phyloP scores from a whole-genome alignment of 2,888 invertebrate species.

The Thecocarcelia acutangulata region DNA sequence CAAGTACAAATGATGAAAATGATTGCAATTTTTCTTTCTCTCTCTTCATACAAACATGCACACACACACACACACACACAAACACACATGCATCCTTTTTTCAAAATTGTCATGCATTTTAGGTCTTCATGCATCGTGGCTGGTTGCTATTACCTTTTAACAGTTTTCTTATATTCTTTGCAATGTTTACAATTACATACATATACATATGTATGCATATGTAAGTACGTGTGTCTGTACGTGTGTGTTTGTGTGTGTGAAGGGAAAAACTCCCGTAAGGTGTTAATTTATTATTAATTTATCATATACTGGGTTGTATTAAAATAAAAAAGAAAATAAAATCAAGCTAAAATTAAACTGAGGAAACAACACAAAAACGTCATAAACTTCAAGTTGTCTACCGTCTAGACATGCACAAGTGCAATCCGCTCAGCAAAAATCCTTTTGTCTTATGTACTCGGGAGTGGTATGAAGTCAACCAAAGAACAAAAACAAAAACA shows the following conservation, averaged over 20 bases:
- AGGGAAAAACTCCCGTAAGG: constrained; percentile 66
- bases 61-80: constrained; percentile 9
- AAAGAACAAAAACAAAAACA: background rate
- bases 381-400: constrained; percentile 69
- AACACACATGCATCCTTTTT: constrained; percentile 26
- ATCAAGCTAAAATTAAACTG: constrained; percentile 53
- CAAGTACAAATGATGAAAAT: constrained; percentile 44
- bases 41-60: background rate
- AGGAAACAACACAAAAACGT: constrained; percentile 43
- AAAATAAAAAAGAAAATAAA: constrained; percentile 30
- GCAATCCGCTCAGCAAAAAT: constrained; percentile 60
- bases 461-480: constrained; percentile 41
- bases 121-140: constrained; percentile 29
- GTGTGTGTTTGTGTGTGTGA: background rate
- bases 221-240: background rate
- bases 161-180: background rate
- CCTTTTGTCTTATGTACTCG: constrained; percentile 50
- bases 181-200: background rate
- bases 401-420: constrained; percentile 69
- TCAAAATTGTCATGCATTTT: constrained; percentile 52
- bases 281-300: constrained; percentile 70
- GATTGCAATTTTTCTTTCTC: constrained; percentile 32
- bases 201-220: too few species aligned
- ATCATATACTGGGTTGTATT: constrained; percentile 57
- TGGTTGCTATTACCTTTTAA: constrained; percentile 35